A percentile compares a stretch with the other conserved stretches of the same genome.
phyloP scores from a whole-genome alignment of 2,888 invertebrate species.

The Spatulosminthurus flaviceps region DNA sequence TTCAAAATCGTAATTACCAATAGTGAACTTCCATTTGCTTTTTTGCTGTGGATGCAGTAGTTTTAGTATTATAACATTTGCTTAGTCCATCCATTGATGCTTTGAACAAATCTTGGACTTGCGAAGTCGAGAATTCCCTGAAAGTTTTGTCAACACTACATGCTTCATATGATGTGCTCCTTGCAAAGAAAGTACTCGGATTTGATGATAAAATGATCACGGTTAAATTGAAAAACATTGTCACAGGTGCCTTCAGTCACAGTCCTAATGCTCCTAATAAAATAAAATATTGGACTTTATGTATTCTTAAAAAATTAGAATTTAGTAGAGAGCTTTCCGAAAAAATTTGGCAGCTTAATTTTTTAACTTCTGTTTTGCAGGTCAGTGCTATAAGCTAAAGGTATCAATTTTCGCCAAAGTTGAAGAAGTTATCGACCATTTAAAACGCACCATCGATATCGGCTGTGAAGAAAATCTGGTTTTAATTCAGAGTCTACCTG shows the following conservation, averaged over 20 bases:
- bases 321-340: too few species aligned
- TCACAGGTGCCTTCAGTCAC: neutral
- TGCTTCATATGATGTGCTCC: slow-evolving; percentile 28
- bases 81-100: too few species aligned
- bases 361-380: slow-evolving; percentile 23
- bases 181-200: slow-evolving; percentile 8
- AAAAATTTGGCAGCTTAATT: too few species aligned
- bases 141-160: neutral
- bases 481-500: slow-evolving; percentile 34
- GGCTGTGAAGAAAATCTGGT: slow-evolving; percentile 5
- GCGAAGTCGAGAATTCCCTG: neutral
- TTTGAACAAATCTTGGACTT: too few species aligned
- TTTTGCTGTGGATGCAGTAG: too few species aligned
- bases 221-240: slow-evolving; percentile 29
- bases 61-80: too few species aligned
- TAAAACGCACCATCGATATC: slow-evolving; percentile 12
- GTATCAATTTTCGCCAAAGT: slow-evolving; percentile 5
- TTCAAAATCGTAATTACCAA: too few species aligned
- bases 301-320: too few species aligned
- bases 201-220: slow-evolving; percentile 31
- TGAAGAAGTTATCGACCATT: slow-evolving; percentile 31
- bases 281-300: too few species aligned
- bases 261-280: too few species aligned
- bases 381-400: slow-evolving; percentile 22
- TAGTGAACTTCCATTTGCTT: too few species aligned